These are phyloP conservation scores for Eulemur macaco DNA, from an alignment of 2,113 vertebrate species.

Conservation along the genomic window DNA sequence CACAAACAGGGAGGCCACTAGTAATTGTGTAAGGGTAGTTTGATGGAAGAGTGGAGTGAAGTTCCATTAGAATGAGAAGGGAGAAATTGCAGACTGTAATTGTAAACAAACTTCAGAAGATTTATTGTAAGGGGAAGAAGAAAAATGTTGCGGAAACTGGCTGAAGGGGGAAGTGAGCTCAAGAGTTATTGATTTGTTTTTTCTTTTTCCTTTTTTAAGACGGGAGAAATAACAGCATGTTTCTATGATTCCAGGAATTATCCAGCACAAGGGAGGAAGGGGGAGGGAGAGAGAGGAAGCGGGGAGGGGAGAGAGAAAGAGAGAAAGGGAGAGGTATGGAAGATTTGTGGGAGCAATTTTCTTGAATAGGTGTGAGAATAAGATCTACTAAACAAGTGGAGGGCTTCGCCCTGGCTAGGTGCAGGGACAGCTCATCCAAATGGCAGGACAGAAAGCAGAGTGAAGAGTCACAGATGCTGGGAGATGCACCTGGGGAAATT, in stretches of 20 bases:
- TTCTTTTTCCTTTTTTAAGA: background rate
- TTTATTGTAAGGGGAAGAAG: background rate
- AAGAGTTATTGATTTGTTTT: background rate
- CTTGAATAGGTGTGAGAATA: background rate
- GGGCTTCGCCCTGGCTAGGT: background rate
- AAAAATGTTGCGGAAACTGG: background rate
- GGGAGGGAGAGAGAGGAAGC: background rate
- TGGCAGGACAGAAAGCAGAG: background rate
- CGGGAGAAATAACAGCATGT: background rate
- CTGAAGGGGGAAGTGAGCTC: background rate
- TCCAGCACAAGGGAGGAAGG: background rate
- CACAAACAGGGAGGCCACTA: background rate
- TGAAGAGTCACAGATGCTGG: background rate
- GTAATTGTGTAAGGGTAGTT: background rate
- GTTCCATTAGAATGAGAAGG: background rate
- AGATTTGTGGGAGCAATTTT: background rate
- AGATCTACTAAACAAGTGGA: background rate
- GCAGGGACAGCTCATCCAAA: background rate
- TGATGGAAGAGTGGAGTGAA: background rate
- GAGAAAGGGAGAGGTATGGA: background rate
- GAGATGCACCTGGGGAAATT: background rate
- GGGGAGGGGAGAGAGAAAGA: too few species aligned
- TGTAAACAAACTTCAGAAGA: background rate
- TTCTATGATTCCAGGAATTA: background rate
- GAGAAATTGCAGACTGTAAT: background rate